Evolutionary conservation across 2,113 vertebrate species (phyloP).

Genomic region (Bubo scandiacus): DNA sequence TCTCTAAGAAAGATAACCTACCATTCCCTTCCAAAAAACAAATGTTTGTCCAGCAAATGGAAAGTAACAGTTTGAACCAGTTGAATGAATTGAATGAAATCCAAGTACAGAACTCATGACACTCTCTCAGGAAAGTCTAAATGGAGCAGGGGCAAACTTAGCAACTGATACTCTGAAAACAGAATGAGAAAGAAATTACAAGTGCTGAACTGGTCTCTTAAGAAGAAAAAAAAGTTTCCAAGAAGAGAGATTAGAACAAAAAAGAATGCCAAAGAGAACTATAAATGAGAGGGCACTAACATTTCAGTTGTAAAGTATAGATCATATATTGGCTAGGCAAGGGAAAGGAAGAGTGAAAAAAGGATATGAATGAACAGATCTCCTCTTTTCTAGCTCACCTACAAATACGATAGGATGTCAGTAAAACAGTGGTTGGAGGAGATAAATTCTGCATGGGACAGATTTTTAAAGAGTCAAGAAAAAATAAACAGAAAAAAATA

Average conservation of each 20-base stretch:
- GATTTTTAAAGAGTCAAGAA: neutral
- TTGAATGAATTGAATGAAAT: neutral
- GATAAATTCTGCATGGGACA: neutral
- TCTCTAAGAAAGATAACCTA: neutral
- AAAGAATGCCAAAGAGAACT: neutral
- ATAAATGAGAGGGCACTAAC: neutral
- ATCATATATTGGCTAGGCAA: neutral
- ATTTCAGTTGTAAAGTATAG: neutral
- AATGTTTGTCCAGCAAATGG: neutral
- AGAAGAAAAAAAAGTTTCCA: neutral
- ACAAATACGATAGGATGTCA: neutral
- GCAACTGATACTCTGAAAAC: neutral
- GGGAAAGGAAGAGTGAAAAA: neutral
- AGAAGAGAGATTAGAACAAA: neutral
- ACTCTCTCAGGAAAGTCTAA: neutral
- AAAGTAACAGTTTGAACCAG: neutral
- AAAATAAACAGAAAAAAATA: neutral
- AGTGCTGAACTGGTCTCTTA: neutral
- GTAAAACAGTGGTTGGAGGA: neutral
- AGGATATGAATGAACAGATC: neutral
- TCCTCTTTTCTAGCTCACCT: neutral
- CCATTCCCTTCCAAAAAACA: neutral
- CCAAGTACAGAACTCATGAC: neutral
- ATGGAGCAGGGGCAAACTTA: neutral
- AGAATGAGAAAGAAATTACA: neutral